Evolutionary conservation across 2,888 invertebrate genomes (phyloP), one percentile per base, ranked within the genome.

Genomic region (Anoncus sp.): DNA sequence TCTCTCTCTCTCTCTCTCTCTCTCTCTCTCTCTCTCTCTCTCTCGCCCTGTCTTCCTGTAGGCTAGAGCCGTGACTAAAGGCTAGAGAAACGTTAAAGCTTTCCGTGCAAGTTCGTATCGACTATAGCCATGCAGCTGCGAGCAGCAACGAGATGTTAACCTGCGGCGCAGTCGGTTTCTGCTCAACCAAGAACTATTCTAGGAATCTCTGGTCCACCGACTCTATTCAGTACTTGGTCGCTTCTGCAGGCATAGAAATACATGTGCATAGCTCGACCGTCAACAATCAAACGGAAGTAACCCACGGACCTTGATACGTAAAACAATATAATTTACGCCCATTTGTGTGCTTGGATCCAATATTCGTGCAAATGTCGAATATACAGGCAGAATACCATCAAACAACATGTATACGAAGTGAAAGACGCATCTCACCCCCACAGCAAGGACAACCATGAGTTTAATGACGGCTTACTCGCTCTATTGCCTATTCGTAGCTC

Each of bases 401-500:
- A 16, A 22, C 12, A 47, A 47, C 14, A n/a, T 57, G 18, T 57
- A 18, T 16, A 27, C 49, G 38, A 47, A 75, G 53, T 60, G 43
- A 40, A 67, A 65, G 59, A 53, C 12, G 49, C 40, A 57, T 57
- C 12, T 12, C 57, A 35, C n/a, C 62, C 55, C 53, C 31, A 14
- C 5, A 49, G 40, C 60, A 62, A 74, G 72, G 66, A 73, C n/a
- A 70, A 72, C 70, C 77, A 51, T n/a, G 75, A 79, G 65, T 79
- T 82, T 80, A 80, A 79, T 79, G 57, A 72, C 66, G 49, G 70
- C 70, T 80, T 72, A 65, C 72, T 75, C 69, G 62, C 53, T 77
- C 77, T 75, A 82, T 80, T 82, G 79, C 77, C 82, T 73, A 79
- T 80, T 82, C 80, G 80, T 75, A 80, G 76, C 66, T 73, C 72